Evolutionary conservation across 2,888 invertebrate species (phyloP).

Genomic region (Cryptocephalus primarius): DNA sequence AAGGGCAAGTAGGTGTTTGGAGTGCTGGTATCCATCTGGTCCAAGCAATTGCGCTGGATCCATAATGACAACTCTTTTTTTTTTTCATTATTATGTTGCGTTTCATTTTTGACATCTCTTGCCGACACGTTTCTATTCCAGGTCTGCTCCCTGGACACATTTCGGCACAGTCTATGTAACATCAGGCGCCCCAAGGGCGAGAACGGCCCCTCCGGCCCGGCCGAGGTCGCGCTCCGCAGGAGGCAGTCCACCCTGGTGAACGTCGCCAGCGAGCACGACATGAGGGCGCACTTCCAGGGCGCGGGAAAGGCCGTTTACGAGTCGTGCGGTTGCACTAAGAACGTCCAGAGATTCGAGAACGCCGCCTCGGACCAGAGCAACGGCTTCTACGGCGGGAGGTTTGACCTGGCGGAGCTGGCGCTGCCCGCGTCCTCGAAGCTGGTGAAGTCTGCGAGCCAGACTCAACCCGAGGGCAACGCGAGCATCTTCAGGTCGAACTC

Average conservation of each 20-base stretch:
- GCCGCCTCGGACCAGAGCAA: conserved; percentile 4
- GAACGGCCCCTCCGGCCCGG: conserved; percentile 1
- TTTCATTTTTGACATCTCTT: too few species aligned
- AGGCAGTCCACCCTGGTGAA: conserved; percentile 18
- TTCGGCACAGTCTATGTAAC: conserved; percentile 12
- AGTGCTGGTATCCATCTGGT: too few species aligned
- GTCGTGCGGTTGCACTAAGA: background rate
- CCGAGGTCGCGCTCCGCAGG: conserved; percentile 4
- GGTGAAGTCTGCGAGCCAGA: conserved; percentile 22
- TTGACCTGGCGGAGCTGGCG: conserved; percentile 18
- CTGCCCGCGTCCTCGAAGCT: conserved; percentile 15
- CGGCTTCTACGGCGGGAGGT: conserved; percentile 15
- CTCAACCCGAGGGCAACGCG: conserved; percentile 14
- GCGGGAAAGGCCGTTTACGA: conserved; percentile 4
- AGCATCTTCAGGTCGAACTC: conserved; percentile 23
- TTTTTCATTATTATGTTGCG: too few species aligned
- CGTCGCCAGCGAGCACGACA: conserved; percentile 24
- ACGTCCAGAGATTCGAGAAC: conserved; percentile 11
- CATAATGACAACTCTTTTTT: too few species aligned
- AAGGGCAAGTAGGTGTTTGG: too few species aligned
- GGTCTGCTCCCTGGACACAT: too few species aligned
- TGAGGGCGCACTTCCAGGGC: conserved; percentile 13
- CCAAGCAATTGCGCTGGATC: too few species aligned
- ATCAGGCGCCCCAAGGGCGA: conserved; percentile 12
- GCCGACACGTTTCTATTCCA: too few species aligned